Percentiles rank a stretch among this genome's conserved stretches.
Evolutionary conservation across 1,140 invertebrate species (phyloP).

Genomic region (Harpegnathos saltator): DNA sequence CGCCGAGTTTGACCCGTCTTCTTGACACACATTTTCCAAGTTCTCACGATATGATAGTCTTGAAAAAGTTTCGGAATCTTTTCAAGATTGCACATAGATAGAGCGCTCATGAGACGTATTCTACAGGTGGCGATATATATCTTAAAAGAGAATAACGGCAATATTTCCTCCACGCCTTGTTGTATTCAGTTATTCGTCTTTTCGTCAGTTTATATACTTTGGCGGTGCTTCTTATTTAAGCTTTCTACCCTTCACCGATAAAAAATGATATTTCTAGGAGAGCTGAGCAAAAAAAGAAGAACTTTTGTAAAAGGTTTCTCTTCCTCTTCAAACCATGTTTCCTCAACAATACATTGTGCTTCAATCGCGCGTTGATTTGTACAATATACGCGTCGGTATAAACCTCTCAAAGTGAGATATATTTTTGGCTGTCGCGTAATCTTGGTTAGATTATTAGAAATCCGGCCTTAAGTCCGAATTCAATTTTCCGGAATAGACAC

Average conservation of each 20-base stretch:
- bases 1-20: background rate
- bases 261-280: constrained; percentile 1
- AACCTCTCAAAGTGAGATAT: constrained; percentile 1
- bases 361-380: background rate
- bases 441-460: constrained; percentile 3
- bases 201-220: background rate
- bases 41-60: constrained; percentile 29
- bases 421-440: background rate
- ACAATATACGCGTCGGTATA: background rate
- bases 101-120: constrained; percentile 51
- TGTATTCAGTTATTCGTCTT: background rate
- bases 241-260: background rate
- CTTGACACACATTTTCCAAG: constrained; percentile 8
- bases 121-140: constrained; percentile 72
- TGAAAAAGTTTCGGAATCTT: constrained; percentile 41
- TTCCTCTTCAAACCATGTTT: background rate
- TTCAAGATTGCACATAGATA: constrained; percentile 28
- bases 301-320: background rate
- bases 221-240: background rate
- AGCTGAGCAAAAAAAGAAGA: background rate
- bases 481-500: constrained; percentile 47
- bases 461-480: constrained; percentile 4
- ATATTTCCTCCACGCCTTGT: constrained; percentile 3
- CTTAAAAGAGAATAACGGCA: constrained; percentile 11
- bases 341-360: no score